Conservation (phyloP, 2,113 vertebrate genomes). For the Oryzias celebensis region DNA sequence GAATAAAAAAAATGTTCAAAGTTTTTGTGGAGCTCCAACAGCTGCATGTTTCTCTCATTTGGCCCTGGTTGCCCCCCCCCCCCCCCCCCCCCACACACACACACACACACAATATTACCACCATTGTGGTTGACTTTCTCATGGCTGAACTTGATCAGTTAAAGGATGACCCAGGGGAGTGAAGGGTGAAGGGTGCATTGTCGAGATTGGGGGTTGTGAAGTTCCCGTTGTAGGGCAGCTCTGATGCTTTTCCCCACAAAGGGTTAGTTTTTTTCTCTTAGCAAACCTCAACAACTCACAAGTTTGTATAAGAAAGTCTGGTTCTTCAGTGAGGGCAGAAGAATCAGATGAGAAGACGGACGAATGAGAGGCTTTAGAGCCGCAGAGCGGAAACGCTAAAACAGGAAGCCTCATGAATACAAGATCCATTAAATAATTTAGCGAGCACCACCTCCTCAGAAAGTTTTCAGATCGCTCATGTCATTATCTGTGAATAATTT, state of each 20-base stretch:
- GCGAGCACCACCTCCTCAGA: constrained; percentile 5
- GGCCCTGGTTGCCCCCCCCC: too few species aligned
- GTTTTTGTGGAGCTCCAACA: too few species aligned
- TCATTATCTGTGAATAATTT: neutral
- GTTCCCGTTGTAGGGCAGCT: too few species aligned
- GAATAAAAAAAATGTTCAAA: too few species aligned
- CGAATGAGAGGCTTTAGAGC: neutral
- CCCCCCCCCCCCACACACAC: too few species aligned
- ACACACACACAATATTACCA: neutral
- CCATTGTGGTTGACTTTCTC: constrained; percentile 57
- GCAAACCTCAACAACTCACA: constrained; percentile 28
- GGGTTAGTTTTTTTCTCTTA: constrained; percentile 1
- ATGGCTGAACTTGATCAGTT: constrained; percentile 36
- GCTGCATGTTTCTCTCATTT: too few species aligned
- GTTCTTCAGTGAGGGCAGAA: constrained; percentile 7
- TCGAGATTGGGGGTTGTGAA: neutral
- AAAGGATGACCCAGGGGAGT: constrained; percentile 37
- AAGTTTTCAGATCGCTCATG: constrained; percentile 12
- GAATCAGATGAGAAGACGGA: neutral
- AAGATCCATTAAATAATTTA: constrained; percentile 31
- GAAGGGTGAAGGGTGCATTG: constrained; percentile 7
- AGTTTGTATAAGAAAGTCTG: constrained; percentile 1
- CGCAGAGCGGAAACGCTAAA: neutral
- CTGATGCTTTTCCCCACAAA: constrained; percentile 5
- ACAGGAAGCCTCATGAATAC: constrained; percentile 5